These are phyloP conservation scores for Halcyon leucocephala DNA, from an alignment of 2,797 vertebrate species.

Conservation along the genomic window DNA sequence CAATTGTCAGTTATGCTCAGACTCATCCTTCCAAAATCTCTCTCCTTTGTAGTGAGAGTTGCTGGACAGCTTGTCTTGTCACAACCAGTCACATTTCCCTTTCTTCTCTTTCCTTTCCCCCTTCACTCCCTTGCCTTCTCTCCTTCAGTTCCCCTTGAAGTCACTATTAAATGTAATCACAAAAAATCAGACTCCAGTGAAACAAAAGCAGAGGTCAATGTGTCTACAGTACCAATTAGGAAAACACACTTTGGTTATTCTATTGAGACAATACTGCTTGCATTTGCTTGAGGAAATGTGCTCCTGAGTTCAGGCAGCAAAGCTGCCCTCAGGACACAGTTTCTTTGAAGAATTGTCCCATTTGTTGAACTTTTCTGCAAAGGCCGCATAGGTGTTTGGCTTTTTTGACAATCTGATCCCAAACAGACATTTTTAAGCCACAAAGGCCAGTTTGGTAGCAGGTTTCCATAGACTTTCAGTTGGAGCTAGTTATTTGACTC, in stretches of 20 bases:
- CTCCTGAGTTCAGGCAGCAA: not conserved
- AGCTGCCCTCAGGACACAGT: not conserved
- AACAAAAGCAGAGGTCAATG: not conserved
- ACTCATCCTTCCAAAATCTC: slow-evolving; percentile 16
- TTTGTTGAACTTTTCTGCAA: not conserved
- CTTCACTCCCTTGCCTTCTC: not conserved
- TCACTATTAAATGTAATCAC: not conserved
- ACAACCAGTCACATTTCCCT: not conserved
- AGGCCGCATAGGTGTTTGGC: not conserved
- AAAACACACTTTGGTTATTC: not conserved
- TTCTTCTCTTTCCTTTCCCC: not conserved
- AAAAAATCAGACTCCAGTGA: not conserved
- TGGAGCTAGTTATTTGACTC: not conserved
- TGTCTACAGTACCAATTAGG: slow-evolving; percentile 4
- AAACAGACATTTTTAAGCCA: not conserved
- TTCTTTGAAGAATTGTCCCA: not conserved
- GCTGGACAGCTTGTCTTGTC: not conserved
- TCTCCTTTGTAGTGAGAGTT: slow-evolving; percentile 15
- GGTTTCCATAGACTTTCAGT: not conserved
- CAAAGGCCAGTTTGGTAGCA: not conserved
- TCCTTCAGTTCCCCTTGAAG: slow-evolving; percentile 24
- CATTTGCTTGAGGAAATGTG: not conserved
- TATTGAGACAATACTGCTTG: not conserved
- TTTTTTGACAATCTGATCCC: not conserved
- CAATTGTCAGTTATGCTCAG: not conserved